Evolutionary conservation across 2,113 vertebrate genomes (phyloP).

Genomic region (Desmodus rotundus): DNA sequence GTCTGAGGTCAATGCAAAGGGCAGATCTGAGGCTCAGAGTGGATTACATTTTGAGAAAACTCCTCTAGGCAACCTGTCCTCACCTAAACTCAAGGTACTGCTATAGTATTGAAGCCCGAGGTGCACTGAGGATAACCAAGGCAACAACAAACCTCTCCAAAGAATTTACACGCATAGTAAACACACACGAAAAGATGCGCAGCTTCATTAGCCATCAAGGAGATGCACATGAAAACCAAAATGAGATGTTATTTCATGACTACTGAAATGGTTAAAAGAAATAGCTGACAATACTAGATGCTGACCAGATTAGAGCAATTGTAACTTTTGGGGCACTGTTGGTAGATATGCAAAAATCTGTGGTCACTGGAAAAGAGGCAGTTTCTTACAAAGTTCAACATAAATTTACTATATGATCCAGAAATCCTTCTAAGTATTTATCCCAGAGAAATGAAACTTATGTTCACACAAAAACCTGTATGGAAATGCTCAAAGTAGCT

Average conservation of each 20-base stretch:
- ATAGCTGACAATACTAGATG: background rate
- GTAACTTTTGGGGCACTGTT: background rate
- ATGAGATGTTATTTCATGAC: background rate
- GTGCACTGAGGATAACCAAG: background rate
- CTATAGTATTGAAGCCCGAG: background rate
- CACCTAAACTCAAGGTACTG: background rate
- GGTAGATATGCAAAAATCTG: background rate
- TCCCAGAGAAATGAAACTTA: background rate
- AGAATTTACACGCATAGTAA: background rate
- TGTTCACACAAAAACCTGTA: background rate
- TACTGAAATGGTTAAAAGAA: background rate
- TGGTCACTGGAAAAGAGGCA: background rate
- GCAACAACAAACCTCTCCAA: background rate
- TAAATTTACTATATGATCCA: background rate
- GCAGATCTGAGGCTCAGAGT: background rate
- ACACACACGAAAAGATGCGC: background rate
- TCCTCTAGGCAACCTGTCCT: background rate
- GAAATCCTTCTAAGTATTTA: background rate
- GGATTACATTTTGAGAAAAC: background rate
- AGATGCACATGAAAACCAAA: background rate
- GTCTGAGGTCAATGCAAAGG: background rate
- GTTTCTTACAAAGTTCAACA: background rate
- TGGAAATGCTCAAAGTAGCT: background rate
- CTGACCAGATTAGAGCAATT: background rate
- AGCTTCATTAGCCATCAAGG: background rate